These are phyloP conservation scores for Ctenopoma multispine DNA, from an alignment of 2,797 vertebrate genomes.

Conservation along the genomic window DNA sequence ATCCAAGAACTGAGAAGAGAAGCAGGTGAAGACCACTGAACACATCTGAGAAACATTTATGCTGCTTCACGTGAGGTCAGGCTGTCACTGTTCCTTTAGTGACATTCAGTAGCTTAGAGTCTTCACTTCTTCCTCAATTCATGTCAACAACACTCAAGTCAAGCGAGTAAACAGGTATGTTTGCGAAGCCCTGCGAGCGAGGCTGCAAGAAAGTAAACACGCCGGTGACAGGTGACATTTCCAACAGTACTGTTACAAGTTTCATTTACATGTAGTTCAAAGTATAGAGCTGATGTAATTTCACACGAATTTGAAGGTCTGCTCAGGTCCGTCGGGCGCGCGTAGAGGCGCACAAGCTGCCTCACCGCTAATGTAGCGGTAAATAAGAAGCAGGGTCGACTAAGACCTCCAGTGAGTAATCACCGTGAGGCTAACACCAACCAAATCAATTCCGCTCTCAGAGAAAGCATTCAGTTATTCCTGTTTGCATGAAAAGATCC, in stretches of 20 bases:
- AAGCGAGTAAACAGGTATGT: conserved; percentile 37
- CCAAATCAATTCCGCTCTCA: conserved; percentile 68
- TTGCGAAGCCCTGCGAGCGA: conserved; percentile 28
- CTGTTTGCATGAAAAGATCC: conserved; percentile 57
- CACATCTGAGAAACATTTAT: neutral
- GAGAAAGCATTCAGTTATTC: conserved; percentile 59
- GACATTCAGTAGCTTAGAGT: conserved; percentile 26
- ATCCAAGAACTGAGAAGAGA: neutral
- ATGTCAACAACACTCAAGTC: conserved; percentile 48
- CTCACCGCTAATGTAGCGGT: conserved; percentile 71
- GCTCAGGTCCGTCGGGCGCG: conserved; percentile 51
- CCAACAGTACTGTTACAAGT: conserved; percentile 63
- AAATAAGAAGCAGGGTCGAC: conserved; percentile 72
- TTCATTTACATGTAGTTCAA: conserved; percentile 77
- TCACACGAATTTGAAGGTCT: conserved; percentile 71
- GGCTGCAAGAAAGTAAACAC: conserved; percentile 56
- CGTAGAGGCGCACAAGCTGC: conserved; percentile 31
- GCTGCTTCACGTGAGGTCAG: conserved; percentile 15
- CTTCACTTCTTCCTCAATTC: conserved; percentile 20
- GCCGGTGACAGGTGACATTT: conserved; percentile 73
- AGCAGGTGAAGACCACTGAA: neutral
- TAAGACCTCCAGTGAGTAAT: conserved; percentile 74
- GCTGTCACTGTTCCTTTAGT: conserved; percentile 31
- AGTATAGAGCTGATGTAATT: conserved; percentile 72
- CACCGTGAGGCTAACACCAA: conserved; percentile 59